Base-by-base conservation (phyloP, 1,140 invertebrate species). In the Cheumatopsyche charites region DNA sequence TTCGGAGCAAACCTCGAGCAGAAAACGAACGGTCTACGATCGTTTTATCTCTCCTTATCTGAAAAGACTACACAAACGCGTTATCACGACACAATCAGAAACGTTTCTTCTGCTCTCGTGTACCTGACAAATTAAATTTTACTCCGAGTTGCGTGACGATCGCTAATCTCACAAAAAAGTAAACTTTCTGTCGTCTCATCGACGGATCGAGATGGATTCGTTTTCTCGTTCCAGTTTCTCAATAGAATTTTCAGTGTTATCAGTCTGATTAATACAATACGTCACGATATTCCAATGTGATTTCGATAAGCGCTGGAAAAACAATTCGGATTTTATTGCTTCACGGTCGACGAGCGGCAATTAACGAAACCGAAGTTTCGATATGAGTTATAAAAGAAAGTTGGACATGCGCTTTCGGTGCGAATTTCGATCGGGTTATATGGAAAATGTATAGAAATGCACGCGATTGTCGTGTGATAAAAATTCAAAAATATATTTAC, bases 381-480 rank as follows among this genome's bases (percentile, higher is more conserved):
- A 52, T 19, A 52, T 52, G 49, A 52, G 23, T 58, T 58, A 58
- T 23, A 23, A 25, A 58, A 17, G 55, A 58, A 58, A 58, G 55
- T 25, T 52, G n/a, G 13, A 45, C 43, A 45, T 45, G 17, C 13
- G 17, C 13, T 45, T 12, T 45, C 12, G 17, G 19, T 52, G 15
- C 9, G 19, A 52, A 52, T 4, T 36, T 36, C 29, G 29, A 4
- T n/a, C n/a, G n/a, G n/a, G n/a, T n/a, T n/a, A n/a, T 36, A 36
- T 36, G 29, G 29, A 36, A 36, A 36, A 36, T 36, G 29, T 36
- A 36, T 4, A 3, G 29, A 36, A 36, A 36, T 4, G 29, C 29
- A 36, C 29, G 29, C 29, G 29, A 36, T 36, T 36, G 9, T 36
- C 29, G 29, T 36, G 29, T 36, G 29, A 36, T 36, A 36, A 4